Evolutionary conservation across 2,797 vertebrate species (phyloP).

Genomic region (Sphenodon punctatus): DNA sequence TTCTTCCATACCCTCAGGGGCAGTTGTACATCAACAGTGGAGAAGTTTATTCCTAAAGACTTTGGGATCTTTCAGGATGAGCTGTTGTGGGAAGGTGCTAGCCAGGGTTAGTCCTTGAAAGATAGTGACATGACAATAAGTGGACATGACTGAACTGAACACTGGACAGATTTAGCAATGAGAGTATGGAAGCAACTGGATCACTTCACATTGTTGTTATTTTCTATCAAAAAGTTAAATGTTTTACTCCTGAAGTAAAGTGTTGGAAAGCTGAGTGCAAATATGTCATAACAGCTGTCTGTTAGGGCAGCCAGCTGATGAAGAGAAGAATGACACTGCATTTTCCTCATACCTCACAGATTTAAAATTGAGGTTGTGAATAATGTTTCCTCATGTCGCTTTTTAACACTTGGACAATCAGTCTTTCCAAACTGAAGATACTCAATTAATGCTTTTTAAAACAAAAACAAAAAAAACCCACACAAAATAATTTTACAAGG

Average conservation of each 20-base stretch:
- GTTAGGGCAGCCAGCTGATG: constrained; percentile 2
- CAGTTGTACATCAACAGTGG: neutral
- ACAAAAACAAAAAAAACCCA: too few species aligned
- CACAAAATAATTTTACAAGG: constrained; percentile 26
- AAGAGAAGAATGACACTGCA: neutral
- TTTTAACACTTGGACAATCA: neutral
- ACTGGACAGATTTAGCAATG: neutral
- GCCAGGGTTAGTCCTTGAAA: too few species aligned
- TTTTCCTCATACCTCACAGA: neutral
- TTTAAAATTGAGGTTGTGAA: neutral
- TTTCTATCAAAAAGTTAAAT: neutral
- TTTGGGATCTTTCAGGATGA: too few species aligned
- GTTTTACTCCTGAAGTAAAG: constrained; percentile 12
- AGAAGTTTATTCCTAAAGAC: constrained; percentile 21
- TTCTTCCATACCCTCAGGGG: neutral
- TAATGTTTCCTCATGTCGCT: neutral
- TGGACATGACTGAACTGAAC: constrained; percentile 11
- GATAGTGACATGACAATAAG: constrained; percentile 33
- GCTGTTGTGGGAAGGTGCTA: too few species aligned
- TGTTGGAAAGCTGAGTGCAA: constrained; percentile 1
- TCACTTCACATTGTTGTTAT: neutral
- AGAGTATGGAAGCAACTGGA: neutral
- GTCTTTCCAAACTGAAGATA: neutral
- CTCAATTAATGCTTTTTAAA: constrained; percentile 6
- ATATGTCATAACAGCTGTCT: constrained; percentile 12